Conservation (phyloP, 1,140 invertebrate species). For the Trichonephila inaurata region DNA sequence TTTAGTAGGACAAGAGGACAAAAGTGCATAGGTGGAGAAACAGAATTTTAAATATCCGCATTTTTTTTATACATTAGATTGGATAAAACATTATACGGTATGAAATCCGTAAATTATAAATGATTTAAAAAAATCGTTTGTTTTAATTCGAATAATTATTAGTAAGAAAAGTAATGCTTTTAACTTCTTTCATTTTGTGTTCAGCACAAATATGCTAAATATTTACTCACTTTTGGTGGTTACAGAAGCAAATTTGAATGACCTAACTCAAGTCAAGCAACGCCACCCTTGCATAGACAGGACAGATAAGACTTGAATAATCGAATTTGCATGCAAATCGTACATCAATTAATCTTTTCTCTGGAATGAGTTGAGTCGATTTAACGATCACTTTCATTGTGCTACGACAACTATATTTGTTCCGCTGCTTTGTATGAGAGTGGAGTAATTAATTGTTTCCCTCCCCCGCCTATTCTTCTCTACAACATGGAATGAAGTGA, state of each 20-base stretch:
- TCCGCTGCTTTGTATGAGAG: neutral
- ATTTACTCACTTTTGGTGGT: neutral
- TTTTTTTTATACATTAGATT: too few species aligned
- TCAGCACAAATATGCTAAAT: neutral
- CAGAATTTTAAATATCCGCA: too few species aligned
- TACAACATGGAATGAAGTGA: neutral
- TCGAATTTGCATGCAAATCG: conserved; percentile 56
- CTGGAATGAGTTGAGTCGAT: neutral
- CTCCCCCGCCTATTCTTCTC: neutral
- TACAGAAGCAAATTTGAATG: neutral
- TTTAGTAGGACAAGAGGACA: too few species aligned
- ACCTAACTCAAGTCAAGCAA: neutral
- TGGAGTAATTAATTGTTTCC: conserved; percentile 6
- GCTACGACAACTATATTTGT: neutral
- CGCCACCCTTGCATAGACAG: neutral
- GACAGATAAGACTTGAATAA: conserved; percentile 42
- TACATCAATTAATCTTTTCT: conserved; percentile 46
- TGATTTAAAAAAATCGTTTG: too few species aligned
- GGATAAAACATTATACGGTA: too few species aligned
- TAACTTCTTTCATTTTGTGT: too few species aligned
- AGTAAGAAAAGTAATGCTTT: too few species aligned
- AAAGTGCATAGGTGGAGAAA: too few species aligned
- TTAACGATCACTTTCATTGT: conserved; percentile 51
- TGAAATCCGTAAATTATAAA: too few species aligned
- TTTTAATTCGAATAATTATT: too few species aligned